Conservation (phyloP, 2,888 invertebrate species). For the Cecidostiba fungosa region DNA sequence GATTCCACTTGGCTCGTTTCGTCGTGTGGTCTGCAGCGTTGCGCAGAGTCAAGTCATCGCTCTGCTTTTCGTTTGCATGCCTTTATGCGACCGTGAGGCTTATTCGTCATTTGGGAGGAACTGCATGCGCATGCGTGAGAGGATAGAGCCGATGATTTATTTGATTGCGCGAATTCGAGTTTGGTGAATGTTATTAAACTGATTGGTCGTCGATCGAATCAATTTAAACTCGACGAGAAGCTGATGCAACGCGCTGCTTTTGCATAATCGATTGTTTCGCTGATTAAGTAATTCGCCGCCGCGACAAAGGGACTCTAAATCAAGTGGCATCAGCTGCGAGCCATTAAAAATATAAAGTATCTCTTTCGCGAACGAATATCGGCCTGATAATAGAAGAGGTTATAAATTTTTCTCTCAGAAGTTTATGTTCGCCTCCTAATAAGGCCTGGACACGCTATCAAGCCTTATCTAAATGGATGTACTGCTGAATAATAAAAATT, state of each 20-base stretch:
- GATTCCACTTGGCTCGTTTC: background rate
- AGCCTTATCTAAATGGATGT: background rate
- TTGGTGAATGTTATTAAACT: background rate
- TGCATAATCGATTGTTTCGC: background rate
- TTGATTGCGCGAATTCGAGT: background rate
- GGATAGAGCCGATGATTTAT: background rate
- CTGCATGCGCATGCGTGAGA: background rate
- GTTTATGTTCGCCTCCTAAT: background rate
- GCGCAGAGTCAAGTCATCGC: background rate
- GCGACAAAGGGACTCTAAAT: background rate
- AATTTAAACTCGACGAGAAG: background rate
- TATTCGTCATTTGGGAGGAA: too few species aligned
- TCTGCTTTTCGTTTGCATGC: background rate
- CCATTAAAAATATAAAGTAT: slow-evolving; percentile 19
- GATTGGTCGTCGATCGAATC: background rate
- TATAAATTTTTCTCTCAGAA: slow-evolving; percentile 9
- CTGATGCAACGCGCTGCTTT: background rate
- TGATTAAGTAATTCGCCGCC: slow-evolving; percentile 16
- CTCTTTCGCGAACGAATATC: background rate
- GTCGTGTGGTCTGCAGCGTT: background rate
- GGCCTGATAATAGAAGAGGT: background rate
- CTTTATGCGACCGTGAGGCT: background rate
- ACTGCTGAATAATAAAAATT: background rate
- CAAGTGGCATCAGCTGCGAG: background rate
- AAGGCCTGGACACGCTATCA: background rate